Base-by-base conservation (phyloP, 2,888 invertebrate species). In the Volucella bombylans region DNA sequence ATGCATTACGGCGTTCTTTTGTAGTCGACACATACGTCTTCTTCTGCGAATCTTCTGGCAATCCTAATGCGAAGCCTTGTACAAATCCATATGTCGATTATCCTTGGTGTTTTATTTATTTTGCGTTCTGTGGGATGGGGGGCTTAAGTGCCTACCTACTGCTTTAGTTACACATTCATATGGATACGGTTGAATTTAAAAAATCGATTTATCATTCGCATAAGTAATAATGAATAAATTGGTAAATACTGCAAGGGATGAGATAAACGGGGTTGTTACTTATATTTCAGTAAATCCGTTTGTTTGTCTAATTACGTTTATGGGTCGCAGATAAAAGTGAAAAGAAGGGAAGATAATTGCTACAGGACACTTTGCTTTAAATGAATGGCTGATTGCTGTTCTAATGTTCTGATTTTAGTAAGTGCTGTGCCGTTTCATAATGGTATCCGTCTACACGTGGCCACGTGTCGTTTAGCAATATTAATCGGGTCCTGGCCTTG, bases 51-150 rank as follows among this genome's bases (percentile, higher is more conserved):
- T 65, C 31, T 23, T 23, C 2, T 1, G 18, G 18, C 1, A 23
- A 23, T 23, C 18, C 18, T 23, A 23, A 3, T 8, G 41, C 64
- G 43, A 41, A 41, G 55, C 31, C 15, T 59, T 61, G 59, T 61
- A 2, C 61, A 61, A 55, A 65, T 71, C 62, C 55, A 62, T 59
- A 69, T 55, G 69, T 49, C 77, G 69, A 78, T 78, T 78, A 71
- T 62, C 55, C 55, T 55, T 52, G 55, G 77, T 61, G 61, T 68
- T 64, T 62, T 64, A 64, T 69, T 71, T 71, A 65, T 65, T 76
- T 43, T 23, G 49, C 12, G 8, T 64, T 55, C 45, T 57, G 41
- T 14, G 41, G 55, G 49, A 50, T 43, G 65, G 18, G n/a, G 15
- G 4, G 12, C 9, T 14, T 11, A 23, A 8, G 49, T 14, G 15